Base-by-base conservation (phyloP, 2,888 invertebrate genomes). In the Barypeithes pellucidus region DNA sequence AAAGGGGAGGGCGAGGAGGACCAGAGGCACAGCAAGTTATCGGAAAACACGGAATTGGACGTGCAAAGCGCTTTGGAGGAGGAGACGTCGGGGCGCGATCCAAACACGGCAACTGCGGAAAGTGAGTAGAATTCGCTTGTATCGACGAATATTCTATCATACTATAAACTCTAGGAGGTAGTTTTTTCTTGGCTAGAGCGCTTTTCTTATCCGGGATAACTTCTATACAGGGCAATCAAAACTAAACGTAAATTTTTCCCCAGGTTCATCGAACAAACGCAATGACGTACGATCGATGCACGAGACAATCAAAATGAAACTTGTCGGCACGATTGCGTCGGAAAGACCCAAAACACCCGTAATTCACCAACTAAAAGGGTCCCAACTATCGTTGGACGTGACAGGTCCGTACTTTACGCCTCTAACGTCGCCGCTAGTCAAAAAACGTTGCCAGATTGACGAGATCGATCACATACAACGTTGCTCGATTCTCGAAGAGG, bases 351-450 rank as follows among this genome's bases (percentile, higher is more conserved):
- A 45, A 45, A n/a, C 45, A 14, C n/a, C 29, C 22, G 11, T 24
- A 24, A 24, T 0, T 9, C 8, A 14, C 29, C 52, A 52, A 29
- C 9, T 29, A 12, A 24, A 52, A 29, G 14, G 3, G 7, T 52
- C 52, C n/a, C 52, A 52, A 14, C 8, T 52, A 1, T 52, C 52
- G 0, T 9, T 39, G n/a, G 60, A 43, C 14, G 8, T 14, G 1
- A 60, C 61, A 57, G 67, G 41, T 22, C 47, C 50, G 20, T 67
- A 52, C 22, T 67, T 47, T 36, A 67, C 67, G 2, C 67, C 67
- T 36, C 11, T 22, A 12, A 36, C 67, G 2, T 67, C 67, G 12
- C 67, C 67, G 3, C 24, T 60, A 12, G 11, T 12, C 12, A 33
- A 43, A 20, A 60, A 16, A n/a, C 59, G 67, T 22, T 8, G 2